A percentile compares a stretch with the other conserved stretches of the same genome.
Conservation (phyloP, 2,797 vertebrate genomes). For the Phalanger gymnotis region DNA sequence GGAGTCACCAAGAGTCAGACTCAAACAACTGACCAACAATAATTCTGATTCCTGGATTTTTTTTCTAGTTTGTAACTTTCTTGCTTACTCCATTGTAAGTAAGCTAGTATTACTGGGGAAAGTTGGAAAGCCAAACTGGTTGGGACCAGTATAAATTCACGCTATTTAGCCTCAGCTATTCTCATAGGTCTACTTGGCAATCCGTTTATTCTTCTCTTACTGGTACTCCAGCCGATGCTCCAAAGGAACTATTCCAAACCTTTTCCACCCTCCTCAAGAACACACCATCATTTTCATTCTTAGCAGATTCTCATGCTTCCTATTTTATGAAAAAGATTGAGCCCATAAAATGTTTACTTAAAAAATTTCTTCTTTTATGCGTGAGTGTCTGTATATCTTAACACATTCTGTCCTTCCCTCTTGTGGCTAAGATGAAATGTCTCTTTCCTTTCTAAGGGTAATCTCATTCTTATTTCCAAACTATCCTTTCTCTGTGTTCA, state of each 20-base stretch:
- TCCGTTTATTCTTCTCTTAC: constrained; percentile 18
- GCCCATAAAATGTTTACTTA: not conserved
- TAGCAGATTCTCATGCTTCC: not conserved
- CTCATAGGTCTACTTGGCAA: not conserved
- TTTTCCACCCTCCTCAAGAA: not conserved
- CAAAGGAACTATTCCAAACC: not conserved
- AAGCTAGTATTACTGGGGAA: not conserved
- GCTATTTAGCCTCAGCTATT: not conserved
- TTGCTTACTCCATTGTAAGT: not conserved
- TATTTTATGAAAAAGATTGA: not conserved
- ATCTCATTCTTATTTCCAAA: not conserved
- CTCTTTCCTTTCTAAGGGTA: not conserved
- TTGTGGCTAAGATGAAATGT: not conserved
- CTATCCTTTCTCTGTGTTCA: not conserved
- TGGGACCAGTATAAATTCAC: not conserved
- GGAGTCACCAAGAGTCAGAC: not conserved
- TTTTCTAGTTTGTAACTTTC: not conserved
- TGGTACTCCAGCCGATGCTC: not conserved
- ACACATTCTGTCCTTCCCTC: not conserved
- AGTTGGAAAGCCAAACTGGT: not conserved
- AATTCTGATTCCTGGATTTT: not conserved
- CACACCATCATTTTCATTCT: not conserved
- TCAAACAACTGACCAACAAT: not conserved
- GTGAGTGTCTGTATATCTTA: not conserved
- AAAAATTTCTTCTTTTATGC: not conserved